phyloP scores from a whole-genome alignment of 2,113 vertebrate genomes.

The Piprites chloris region DNA sequence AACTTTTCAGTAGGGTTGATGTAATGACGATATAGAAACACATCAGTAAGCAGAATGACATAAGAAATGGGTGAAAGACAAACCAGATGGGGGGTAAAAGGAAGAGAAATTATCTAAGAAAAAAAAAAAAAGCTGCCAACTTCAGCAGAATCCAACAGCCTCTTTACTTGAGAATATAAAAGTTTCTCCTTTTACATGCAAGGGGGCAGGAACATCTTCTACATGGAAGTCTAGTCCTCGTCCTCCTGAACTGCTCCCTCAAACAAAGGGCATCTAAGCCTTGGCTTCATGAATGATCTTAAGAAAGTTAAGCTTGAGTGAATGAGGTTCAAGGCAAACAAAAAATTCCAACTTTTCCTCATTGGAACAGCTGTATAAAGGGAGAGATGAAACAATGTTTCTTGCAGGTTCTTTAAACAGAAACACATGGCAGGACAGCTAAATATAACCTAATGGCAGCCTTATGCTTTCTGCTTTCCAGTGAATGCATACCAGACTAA shows the following conservation, averaged over 20 bases:
- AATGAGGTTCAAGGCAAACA: background rate
- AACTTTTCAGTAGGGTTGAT: background rate
- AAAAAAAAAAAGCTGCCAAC: background rate
- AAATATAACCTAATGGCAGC: background rate
- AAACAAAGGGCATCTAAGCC: background rate
- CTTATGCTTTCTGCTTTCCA: background rate
- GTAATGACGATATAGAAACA: background rate
- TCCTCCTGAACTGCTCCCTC: background rate
- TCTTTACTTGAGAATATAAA: background rate
- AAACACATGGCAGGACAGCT: background rate
- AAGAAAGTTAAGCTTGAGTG: background rate
- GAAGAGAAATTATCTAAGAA: background rate
- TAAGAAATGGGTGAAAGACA: background rate
- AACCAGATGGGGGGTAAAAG: background rate
- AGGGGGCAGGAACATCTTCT: background rate
- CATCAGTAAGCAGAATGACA: background rate
- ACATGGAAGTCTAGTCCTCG: background rate
- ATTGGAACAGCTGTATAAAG: background rate
- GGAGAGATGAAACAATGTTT: background rate
- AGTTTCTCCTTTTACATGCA: background rate
- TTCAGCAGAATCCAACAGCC: background rate
- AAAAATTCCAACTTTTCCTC: background rate
- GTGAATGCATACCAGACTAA: background rate
- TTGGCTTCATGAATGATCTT: background rate
- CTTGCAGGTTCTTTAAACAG: background rate